A percentile compares a stretch with the other conserved stretches of the same genome.
These are phyloP conservation scores for Macaria liturata DNA, from an alignment of 2,888 invertebrate genomes.

Conservation along the genomic window DNA sequence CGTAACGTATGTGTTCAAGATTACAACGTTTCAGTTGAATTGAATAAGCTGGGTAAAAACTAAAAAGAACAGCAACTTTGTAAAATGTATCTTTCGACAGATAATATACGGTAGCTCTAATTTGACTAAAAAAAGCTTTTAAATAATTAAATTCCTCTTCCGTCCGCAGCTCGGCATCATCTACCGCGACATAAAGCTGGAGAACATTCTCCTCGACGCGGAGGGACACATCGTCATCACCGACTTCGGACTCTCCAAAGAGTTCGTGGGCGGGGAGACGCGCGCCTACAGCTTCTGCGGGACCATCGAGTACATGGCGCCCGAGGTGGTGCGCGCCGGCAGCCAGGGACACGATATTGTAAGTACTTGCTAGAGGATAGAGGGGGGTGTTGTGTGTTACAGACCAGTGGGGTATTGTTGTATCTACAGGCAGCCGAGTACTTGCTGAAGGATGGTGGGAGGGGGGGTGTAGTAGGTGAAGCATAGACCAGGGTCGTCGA, in stretches of 20 bases:
- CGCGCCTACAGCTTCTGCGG: constrained; percentile 99
- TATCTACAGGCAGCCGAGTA: constrained; percentile 87
- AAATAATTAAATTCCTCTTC: not conserved
- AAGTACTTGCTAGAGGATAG: constrained; percentile 72
- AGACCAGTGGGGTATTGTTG: too few species aligned
- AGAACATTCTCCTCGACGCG: constrained; percentile 97
- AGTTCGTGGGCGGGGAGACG: constrained; percentile 89
- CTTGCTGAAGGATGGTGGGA: not conserved
- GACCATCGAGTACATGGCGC: constrained; percentile 99
- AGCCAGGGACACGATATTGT: constrained; percentile 97
- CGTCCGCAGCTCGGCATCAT: constrained; percentile 94
- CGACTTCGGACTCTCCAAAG: constrained; percentile 98
- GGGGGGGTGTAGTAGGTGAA: too few species aligned
- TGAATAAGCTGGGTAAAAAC: too few species aligned
- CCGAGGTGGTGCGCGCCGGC: constrained; percentile 92
- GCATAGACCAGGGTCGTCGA: too few species aligned
- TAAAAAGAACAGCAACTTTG: too few species aligned
- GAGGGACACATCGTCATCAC: constrained; percentile 98
- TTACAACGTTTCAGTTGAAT: too few species aligned
- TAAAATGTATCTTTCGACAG: too few species aligned
- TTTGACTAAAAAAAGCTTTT: too few species aligned
- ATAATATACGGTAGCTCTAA: too few species aligned
- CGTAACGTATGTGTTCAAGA: too few species aligned
- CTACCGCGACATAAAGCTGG: constrained; percentile 98
- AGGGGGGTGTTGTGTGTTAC: too few species aligned